Evolutionary conservation across 35 echinoderm and acorn worm genomes (phyloP).

Genomic region (Apostichopus parvimensis): DNA sequence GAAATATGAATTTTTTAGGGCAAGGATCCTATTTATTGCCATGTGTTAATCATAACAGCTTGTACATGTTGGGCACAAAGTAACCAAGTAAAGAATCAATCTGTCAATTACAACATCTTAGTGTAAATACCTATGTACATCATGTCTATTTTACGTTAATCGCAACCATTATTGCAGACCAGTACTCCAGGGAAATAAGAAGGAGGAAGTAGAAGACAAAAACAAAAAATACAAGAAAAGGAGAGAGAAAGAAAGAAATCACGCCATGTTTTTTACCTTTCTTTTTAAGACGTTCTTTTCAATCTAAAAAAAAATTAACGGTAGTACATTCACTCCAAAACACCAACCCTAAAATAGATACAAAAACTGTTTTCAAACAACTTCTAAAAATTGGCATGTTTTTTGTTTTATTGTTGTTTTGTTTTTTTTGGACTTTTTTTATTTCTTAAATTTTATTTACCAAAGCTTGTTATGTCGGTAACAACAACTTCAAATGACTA

Average conservation of each 20-base stretch:
- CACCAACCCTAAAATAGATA: conserved; percentile 46
- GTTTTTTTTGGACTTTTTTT: neutral
- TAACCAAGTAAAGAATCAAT: neutral
- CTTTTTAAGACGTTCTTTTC: neutral
- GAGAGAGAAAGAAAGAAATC: neutral
- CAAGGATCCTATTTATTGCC: conserved; percentile 51
- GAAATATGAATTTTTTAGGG: neutral
- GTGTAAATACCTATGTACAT: conserved; percentile 38
- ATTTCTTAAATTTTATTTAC: neutral
- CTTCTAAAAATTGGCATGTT: conserved; percentile 1
- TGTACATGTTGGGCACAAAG: conserved; percentile 46
- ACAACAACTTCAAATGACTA: conserved; percentile 4
- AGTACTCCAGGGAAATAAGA: neutral
- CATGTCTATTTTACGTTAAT: conserved; percentile 4
- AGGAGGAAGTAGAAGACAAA: neutral
- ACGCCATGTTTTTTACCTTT: neutral
- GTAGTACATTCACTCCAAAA: conserved; percentile 29
- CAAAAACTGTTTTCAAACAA: conserved; percentile 19
- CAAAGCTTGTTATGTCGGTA: neutral
- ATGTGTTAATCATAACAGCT: conserved; percentile 49
- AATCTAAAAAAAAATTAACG: neutral
- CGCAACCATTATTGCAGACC: conserved; percentile 35
- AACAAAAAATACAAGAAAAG: neutral
- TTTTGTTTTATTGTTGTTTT: neutral
- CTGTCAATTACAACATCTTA: conserved; percentile 23